Conservation (phyloP, 2,888 invertebrate species). For the Elegia similella region DNA sequence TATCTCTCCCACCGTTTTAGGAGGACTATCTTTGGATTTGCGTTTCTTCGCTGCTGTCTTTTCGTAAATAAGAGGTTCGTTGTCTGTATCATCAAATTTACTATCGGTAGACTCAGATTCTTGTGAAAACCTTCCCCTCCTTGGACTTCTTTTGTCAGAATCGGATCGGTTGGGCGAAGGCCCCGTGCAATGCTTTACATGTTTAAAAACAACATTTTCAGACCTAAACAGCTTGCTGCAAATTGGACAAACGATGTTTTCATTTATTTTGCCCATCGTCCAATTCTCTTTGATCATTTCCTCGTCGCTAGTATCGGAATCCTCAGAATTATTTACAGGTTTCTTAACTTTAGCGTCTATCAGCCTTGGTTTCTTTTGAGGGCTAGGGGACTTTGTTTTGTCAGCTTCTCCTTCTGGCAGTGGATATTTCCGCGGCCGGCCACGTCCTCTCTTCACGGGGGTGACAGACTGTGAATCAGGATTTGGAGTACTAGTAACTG, state of each 20-base stretch:
- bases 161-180: conserved; percentile 72
- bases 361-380: conserved; percentile 63
- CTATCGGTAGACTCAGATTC: conserved; percentile 55
- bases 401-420: conserved; percentile 48
- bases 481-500: conserved; percentile 28
- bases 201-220: conserved; percentile 77
- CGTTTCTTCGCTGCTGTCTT: conserved; percentile 45
- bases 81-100: conserved; percentile 50
- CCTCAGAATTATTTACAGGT: conserved; percentile 45
- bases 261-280: conserved; percentile 80
- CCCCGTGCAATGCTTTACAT: conserved; percentile 77
- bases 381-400: conserved; percentile 46
- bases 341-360: conserved; percentile 51
- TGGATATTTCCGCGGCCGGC: conserved; percentile 72
- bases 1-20: conserved; percentile 39
- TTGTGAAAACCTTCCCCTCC: conserved; percentile 48
- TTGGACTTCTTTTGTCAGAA: conserved; percentile 59
- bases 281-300: conserved; percentile 68
- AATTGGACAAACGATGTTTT: conserved; percentile 76
- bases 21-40: conserved; percentile 48
- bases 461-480: conserved; percentile 46
- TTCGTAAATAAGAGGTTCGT: conserved; percentile 37
- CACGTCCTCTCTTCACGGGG: conserved; percentile 68
- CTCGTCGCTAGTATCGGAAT: conserved; percentile 46
- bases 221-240: conserved; percentile 74